Conservation (phyloP, 2,113 vertebrate species). For the Psophia crepitans region DNA sequence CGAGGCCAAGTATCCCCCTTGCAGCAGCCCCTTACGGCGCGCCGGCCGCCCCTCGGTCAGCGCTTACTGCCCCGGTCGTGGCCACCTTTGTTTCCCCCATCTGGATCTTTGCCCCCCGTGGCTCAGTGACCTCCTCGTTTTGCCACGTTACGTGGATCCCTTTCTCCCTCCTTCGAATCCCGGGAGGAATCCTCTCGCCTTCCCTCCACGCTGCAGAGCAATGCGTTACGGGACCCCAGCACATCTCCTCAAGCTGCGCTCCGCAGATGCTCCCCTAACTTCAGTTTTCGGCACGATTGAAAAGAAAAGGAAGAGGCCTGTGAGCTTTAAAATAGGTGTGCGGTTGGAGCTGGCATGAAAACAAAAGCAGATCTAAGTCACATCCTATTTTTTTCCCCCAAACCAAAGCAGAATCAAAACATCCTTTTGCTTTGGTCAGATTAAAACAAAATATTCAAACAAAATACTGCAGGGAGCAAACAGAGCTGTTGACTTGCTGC, state of each 20-base stretch:
- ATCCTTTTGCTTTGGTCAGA: slow-evolving; percentile 31
- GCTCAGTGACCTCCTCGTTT: neutral
- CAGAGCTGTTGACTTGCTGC: neutral
- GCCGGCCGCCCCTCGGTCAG: neutral
- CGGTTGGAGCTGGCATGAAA: slow-evolving; percentile 22
- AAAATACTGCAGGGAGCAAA: neutral
- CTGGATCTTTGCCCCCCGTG: neutral
- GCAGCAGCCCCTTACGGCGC: fast-evolving
- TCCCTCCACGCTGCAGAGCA: neutral
- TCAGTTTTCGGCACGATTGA: neutral
- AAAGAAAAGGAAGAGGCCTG: slow-evolving; percentile 19
- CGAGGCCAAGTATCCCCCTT: neutral
- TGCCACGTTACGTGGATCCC: fast-evolving
- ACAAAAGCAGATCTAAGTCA: slow-evolving; percentile 31
- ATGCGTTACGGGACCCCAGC: neutral
- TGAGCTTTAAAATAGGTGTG: neutral
- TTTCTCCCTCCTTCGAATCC: neutral
- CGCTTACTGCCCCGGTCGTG: fast-evolving
- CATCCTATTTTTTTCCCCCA: neutral
- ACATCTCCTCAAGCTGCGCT: neutral
- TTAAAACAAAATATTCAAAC: neutral
- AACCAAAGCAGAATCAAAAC: slow-evolving; percentile 23
- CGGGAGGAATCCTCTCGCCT: too few relatives aligned
- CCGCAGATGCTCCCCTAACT: neutral
- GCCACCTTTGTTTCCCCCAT: neutral